Conservation (phyloP, 2,113 vertebrate species). For the Buteo buteo region DNA sequence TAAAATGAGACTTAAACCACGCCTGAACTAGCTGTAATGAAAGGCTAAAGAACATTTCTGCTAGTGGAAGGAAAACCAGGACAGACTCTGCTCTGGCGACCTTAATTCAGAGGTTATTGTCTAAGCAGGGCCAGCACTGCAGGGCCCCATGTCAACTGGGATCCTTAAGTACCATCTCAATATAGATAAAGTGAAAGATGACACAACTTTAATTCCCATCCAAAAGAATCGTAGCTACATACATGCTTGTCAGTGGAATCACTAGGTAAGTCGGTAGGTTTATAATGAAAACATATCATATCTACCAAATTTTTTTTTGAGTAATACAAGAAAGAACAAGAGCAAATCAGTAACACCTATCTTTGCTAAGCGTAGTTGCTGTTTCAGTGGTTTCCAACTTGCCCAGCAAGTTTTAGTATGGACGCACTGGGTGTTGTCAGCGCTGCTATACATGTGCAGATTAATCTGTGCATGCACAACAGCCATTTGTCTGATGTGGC, state of each 20-base stretch:
- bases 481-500: conserved; percentile 48
- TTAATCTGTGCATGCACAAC: not conserved
- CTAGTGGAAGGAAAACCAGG: not conserved
- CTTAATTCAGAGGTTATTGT: not conserved
- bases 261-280: not conserved
- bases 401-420: not conserved
- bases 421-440: not conserved
- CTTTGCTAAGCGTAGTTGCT: not conserved
- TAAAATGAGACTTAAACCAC: not conserved
- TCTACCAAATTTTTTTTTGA: not conserved
- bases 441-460: not conserved
- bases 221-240: not conserved
- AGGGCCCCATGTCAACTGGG: not conserved
- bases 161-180: not conserved
- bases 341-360: not conserved
- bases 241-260: not conserved
- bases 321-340: not conserved
- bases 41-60: not conserved
- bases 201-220: not conserved
- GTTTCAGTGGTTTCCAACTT: not conserved
- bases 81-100: not conserved
- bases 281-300: not conserved
- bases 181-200: not conserved
- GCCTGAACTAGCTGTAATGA: not conserved
- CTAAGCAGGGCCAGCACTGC: not conserved